phyloP scores from a whole-genome alignment of 2,888 invertebrate species.

The Eudasyphora cyanicolor region DNA sequence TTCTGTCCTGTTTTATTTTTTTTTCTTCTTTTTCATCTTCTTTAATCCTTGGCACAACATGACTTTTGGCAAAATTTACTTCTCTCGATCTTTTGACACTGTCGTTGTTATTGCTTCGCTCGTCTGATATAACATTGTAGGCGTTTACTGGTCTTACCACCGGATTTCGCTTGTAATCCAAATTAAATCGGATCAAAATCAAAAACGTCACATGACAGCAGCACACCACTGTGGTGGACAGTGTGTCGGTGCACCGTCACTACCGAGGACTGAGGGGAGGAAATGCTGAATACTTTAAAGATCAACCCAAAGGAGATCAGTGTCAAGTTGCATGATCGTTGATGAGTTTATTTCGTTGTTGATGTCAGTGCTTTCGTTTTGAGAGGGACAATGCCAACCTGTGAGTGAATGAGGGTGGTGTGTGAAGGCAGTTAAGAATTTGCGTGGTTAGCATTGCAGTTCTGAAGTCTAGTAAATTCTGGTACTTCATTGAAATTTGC shows the following conservation, averaged over 20 bases:
- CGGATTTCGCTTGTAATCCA: constrained; percentile 77
- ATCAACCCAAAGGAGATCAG: constrained; percentile 67
- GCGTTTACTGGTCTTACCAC: constrained; percentile 79
- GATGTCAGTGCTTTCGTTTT: constrained; percentile 65
- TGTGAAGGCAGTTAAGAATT: background rate
- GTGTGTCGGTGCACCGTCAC: constrained; percentile 31
- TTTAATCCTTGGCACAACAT: constrained; percentile 75
- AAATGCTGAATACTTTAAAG: constrained; percentile 22
- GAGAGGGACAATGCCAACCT: background rate
- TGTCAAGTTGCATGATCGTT: constrained; percentile 66
- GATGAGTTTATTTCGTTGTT: constrained; percentile 71
- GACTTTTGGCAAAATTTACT: constrained; percentile 70
- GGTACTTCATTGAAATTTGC: no score
- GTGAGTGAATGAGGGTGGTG: background rate
- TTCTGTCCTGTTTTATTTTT: constrained; percentile 33
- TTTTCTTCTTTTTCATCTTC: no score
- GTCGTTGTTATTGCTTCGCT: background rate
- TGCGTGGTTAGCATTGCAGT: no score
- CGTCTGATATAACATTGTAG: constrained; percentile 69
- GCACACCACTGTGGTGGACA: constrained; percentile 16
- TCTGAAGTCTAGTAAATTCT: no score
- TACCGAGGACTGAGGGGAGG: background rate
- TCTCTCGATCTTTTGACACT: constrained; percentile 5
- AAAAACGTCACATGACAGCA: constrained; percentile 56
- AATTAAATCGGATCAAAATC: constrained; percentile 75